Evolutionary conservation across 2,888 invertebrate species (phyloP).

Genomic region (Pimpla rufipes): DNA sequence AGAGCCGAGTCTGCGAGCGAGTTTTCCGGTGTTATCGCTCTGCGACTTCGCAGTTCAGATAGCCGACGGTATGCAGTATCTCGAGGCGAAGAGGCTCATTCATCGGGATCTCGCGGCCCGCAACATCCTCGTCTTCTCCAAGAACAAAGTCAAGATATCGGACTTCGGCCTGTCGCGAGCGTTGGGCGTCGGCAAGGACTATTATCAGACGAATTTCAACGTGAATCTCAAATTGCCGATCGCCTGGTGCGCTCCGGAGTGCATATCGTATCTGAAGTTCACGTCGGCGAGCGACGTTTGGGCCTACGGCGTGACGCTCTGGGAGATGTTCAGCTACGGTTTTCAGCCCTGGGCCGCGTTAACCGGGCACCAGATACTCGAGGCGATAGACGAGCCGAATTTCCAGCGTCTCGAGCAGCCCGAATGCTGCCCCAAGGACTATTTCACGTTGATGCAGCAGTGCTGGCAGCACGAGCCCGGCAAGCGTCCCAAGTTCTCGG

Average conservation of each 20-base stretch:
- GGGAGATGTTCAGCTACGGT: constrained; percentile 99
- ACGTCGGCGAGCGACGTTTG: constrained; percentile 99
- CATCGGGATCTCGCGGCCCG: constrained; percentile 99
- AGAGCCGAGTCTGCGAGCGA: constrained; percentile 95
- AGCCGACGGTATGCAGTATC: constrained; percentile 98
- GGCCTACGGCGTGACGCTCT: constrained; percentile 99
- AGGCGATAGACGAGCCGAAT: constrained; percentile 97
- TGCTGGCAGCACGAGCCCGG: constrained; percentile 98
- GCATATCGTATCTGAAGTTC: constrained; percentile 97
- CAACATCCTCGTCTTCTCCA: constrained; percentile 98
- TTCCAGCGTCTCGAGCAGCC: constrained; percentile 96
- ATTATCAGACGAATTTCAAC: constrained; percentile 99
- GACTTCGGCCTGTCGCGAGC: constrained; percentile 98
- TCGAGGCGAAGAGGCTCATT: constrained; percentile 98
- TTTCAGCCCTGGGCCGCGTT: constrained; percentile 99
- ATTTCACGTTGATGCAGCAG: constrained; percentile 96
- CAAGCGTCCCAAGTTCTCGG: constrained; percentile 95
- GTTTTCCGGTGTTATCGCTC: constrained; percentile 96
- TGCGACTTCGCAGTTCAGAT: constrained; percentile 98
- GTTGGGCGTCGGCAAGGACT: constrained; percentile 98
- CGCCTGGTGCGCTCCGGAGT: constrained; percentile 99
- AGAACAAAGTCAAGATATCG: constrained; percentile 98
- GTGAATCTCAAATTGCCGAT: constrained; percentile 98
- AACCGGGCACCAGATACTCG: constrained; percentile 97
- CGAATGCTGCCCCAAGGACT: constrained; percentile 97